Percentiles rank a stretch among this genome's conserved stretches.
phyloP scores from a whole-genome alignment of 2,113 vertebrate genomes.

The Amia ocellicauda region DNA sequence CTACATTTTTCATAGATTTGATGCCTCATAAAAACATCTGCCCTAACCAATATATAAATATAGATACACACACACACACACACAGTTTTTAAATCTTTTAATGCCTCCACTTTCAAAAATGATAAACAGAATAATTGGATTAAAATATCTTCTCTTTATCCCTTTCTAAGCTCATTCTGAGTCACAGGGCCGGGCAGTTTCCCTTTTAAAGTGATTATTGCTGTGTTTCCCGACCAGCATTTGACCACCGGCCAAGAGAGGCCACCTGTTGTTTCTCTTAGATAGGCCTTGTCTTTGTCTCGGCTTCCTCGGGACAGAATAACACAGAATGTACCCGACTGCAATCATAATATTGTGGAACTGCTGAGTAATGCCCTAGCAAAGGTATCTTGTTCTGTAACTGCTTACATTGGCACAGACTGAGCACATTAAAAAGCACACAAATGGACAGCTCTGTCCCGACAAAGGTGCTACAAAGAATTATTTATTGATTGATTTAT shows the following conservation, averaged over 20 bases:
- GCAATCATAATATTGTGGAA: constrained; percentile 9
- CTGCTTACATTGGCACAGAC: not conserved
- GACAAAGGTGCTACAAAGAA: too few species aligned
- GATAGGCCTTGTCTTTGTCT: constrained; percentile 16
- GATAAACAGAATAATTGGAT: too few species aligned
- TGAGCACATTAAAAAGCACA: not conserved
- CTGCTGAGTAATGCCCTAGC: constrained; percentile 4
- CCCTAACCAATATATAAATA: too few species aligned
- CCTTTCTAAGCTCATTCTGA: too few species aligned
- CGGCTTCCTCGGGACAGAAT: constrained; percentile 15
- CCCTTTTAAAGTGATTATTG: not conserved
- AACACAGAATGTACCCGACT: constrained; percentile 8
- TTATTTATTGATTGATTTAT: too few species aligned
- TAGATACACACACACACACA: too few species aligned
- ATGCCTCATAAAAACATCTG: too few species aligned
- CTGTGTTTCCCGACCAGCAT: constrained; percentile 2
- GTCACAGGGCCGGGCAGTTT: not conserved
- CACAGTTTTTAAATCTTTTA: too few species aligned
- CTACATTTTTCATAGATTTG: too few species aligned
- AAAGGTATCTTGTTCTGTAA: not conserved
- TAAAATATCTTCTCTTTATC: too few species aligned
- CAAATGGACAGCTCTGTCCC: too few species aligned
- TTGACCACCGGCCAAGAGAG: not conserved
- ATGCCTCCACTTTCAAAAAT: too few species aligned
- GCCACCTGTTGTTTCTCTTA: constrained; percentile 12